phyloP scores from a whole-genome alignment of 2,113 vertebrate genomes.

The Micromys minutus region DNA sequence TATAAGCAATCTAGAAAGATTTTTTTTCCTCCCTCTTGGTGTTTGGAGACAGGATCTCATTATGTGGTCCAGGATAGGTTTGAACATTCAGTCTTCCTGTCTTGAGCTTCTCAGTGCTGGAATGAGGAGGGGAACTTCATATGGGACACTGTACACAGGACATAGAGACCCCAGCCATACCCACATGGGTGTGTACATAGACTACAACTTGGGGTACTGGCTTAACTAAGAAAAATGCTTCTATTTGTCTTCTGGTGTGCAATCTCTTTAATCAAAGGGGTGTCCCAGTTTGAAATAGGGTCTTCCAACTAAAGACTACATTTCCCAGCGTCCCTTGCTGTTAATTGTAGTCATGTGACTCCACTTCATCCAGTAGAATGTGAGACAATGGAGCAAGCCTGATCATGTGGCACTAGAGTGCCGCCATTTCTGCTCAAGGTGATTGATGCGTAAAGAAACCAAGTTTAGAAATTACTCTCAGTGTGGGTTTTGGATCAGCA shows the following conservation, averaged over 20 bases:
- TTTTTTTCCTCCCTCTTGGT: not conserved
- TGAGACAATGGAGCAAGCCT: not conserved
- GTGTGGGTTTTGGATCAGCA: not conserved
- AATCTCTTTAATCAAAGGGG: not conserved
- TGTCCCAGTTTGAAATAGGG: not conserved
- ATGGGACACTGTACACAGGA: not conserved
- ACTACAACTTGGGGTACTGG: not conserved
- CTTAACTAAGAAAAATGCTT: not conserved
- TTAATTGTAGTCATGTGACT: constrained; percentile 27
- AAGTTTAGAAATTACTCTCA: not conserved
- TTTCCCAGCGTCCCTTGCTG: constrained; percentile 55
- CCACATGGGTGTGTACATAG: not conserved
- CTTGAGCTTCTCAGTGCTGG: not conserved
- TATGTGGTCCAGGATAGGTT: not conserved
- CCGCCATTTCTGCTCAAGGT: not conserved
- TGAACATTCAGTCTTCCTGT: not conserved
- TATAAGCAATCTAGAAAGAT: not conserved
- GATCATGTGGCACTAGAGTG: not conserved
- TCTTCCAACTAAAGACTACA: constrained; percentile 53
- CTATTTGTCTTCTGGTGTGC: not conserved
- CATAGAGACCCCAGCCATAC: not conserved
- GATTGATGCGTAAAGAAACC: not conserved
- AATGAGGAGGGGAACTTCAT: not conserved
- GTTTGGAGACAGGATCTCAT: not conserved
- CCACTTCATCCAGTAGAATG: not conserved